A percentile compares a stretch with the other conserved stretches of the same genome.
phyloP scores from a whole-genome alignment of 2,797 vertebrate genomes.

The Acanthornis magna region DNA sequence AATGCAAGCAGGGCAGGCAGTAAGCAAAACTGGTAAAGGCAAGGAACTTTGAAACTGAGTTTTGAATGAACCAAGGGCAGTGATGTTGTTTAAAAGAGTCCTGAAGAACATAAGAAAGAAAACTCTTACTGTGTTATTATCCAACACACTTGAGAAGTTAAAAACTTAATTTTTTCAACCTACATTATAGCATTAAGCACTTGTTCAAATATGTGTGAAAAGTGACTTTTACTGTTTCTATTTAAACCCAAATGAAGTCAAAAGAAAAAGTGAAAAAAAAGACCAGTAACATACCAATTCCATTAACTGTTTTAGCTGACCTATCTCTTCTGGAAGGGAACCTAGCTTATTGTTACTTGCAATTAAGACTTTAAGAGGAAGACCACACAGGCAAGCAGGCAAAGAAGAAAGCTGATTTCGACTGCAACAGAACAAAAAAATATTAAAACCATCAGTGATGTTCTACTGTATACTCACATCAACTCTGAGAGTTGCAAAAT shows the following conservation, averaged over 20 bases:
- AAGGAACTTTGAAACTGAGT: neutral
- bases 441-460: slow-evolving; percentile 32
- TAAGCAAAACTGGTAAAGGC: neutral
- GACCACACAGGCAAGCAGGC: slow-evolving; percentile 89
- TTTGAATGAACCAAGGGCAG: neutral
- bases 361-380: slow-evolving; percentile 93
- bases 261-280: slow-evolving; percentile 10
- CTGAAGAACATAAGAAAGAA: neutral
- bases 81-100: neutral
- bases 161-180: neutral
- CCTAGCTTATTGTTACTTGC: slow-evolving; percentile 98
- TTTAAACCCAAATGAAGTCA: neutral
- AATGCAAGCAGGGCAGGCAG: neutral
- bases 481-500: neutral
- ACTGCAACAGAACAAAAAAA: slow-evolving; percentile 77
- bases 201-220: neutral
- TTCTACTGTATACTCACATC: neutral
- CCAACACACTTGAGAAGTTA: neutral
- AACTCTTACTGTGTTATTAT: neutral
- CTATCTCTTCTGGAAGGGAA: slow-evolving; percentile 89
- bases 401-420: slow-evolving; percentile 91
- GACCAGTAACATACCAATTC: slow-evolving; percentile 85
- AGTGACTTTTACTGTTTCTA: neutral
- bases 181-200: neutral
- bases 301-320: slow-evolving; percentile 90